Evolutionary conservation across 2,797 vertebrate species (phyloP), one percentile per base, ranked within the genome.

Genomic region (Delichon dasypus): DNA sequence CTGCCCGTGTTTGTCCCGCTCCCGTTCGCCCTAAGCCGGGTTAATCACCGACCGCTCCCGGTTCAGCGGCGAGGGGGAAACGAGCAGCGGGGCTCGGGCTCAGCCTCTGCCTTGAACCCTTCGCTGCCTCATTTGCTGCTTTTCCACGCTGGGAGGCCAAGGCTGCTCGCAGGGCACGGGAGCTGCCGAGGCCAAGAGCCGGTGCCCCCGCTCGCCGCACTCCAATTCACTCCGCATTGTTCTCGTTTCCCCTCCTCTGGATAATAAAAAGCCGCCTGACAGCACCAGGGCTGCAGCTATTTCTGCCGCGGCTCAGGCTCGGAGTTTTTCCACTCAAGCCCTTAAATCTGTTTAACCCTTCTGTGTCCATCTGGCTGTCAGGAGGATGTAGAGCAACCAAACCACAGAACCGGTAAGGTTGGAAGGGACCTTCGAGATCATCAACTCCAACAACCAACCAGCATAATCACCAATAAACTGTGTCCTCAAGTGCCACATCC

Each of bases 241-340:
- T 92, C 89, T 93, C 48, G 3, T 74, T 94, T 94, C 92, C 91
- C 65, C 81, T 94, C 81, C 30, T 73, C 78, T 42, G 64, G 85
- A 74, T 74, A 88, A 87, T 25, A 44, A 88, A 93, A 93, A 87
- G 32, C 40, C 60, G 23, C 38, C 55, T 76, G 71, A 92, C 36
- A 66, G 40, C 67, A 26, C 44, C 13, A 29, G 53, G 53, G 25
- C 67, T 64, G 29, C 27, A 78, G n/a, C 5, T 78, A 8, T 36
- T 58, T 47, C 51, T 91, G 83, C 66, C 12, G 1, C 10, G 36
- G 53, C 34, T 85, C 30, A 30, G 54, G 6, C 23, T 88, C 55
- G 6, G 55, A 45, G 53, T 45, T 66, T 58, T 48, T 58, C 40
- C 38, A 50, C 26, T 71, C 34, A 50, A 78, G 51, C 11, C 13